Conservation (phyloP, 2,888 invertebrate species). For the Oscheius sp. region DNA sequence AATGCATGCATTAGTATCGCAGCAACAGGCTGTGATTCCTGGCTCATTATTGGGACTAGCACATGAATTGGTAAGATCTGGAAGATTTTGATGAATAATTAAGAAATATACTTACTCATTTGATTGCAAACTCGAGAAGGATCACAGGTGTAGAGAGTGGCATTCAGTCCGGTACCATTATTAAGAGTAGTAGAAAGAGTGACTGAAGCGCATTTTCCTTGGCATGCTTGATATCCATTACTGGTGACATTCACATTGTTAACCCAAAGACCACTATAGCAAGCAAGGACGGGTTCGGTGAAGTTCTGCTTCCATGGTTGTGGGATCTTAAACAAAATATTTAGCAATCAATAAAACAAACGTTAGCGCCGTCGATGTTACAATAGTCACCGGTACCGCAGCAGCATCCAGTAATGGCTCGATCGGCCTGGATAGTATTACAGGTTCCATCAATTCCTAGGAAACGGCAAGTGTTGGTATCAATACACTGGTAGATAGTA, state of each 20-base stretch:
- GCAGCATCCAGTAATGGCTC: constrained; percentile 45
- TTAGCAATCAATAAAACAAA: neutral
- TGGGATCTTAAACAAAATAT: constrained; percentile 21
- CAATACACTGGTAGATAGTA: constrained; percentile 42
- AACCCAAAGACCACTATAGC: constrained; percentile 47
- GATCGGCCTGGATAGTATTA: constrained; percentile 34
- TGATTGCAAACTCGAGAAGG: constrained; percentile 30
- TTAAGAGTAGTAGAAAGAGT: constrained; percentile 38
- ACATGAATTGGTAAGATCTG: constrained; percentile 47
- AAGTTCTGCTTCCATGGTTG: constrained; percentile 33
- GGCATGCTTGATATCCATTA: constrained; percentile 33
- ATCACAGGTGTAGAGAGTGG: constrained; percentile 43
- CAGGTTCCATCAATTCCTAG: constrained; percentile 45
- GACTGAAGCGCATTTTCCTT: constrained; percentile 47
- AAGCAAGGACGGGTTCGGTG: constrained; percentile 43
- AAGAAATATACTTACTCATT: neutral
- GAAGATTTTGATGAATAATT: constrained; percentile 32
- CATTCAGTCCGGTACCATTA: constrained; percentile 40
- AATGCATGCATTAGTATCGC: constrained; percentile 49
- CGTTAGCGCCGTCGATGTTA: constrained; percentile 35
- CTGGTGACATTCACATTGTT: constrained; percentile 37
- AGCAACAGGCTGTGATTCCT: constrained; percentile 45
- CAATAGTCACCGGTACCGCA: constrained; percentile 49
- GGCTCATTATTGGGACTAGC: constrained; percentile 35
- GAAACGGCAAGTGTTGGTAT: constrained; percentile 31